Conservation (phyloP, 2,113 vertebrate species). For the Seriola aureovittata region DNA sequence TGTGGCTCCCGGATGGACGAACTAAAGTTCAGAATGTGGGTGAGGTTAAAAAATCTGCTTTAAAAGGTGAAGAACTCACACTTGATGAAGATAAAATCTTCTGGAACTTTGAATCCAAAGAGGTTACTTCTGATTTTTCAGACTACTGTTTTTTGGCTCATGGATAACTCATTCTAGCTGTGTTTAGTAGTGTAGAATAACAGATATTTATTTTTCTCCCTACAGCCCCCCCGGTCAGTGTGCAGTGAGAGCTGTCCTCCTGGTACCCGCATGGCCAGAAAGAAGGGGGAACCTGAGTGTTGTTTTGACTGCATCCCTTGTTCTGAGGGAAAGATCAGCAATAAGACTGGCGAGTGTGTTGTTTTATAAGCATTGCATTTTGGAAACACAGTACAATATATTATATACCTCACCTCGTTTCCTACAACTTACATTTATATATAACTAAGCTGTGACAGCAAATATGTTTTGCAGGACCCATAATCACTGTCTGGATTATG, state of each 20-base stretch:
- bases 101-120: constrained; percentile 70
- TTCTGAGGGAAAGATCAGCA: constrained; percentile 83
- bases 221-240: constrained; percentile 79
- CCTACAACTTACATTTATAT: too few species aligned
- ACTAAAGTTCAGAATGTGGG: constrained; percentile 70
- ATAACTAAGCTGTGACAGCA: too few species aligned
- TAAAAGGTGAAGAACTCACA: constrained; percentile 62
- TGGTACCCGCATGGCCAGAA: constrained; percentile 79
- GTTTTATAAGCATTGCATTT: not conserved
- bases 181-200: not conserved
- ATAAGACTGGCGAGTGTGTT: constrained; percentile 70
- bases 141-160: not conserved
- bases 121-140: constrained; percentile 39
- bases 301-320: constrained; percentile 87
- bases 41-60: constrained; percentile 65
- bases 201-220: not conserved
- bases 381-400: not conserved
- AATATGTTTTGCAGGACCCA: too few species aligned
- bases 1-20: constrained; percentile 64
- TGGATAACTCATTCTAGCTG: not conserved
- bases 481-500: too few species aligned
- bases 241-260: constrained; percentile 83
- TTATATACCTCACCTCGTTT: too few species aligned
- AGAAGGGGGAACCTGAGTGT: constrained; percentile 82
- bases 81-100: constrained; percentile 74